A percentile compares a stretch with the other conserved stretches of the same genome.
phyloP scores from a whole-genome alignment of 2,797 vertebrate genomes.

The Lithobates sylvaticus region DNA sequence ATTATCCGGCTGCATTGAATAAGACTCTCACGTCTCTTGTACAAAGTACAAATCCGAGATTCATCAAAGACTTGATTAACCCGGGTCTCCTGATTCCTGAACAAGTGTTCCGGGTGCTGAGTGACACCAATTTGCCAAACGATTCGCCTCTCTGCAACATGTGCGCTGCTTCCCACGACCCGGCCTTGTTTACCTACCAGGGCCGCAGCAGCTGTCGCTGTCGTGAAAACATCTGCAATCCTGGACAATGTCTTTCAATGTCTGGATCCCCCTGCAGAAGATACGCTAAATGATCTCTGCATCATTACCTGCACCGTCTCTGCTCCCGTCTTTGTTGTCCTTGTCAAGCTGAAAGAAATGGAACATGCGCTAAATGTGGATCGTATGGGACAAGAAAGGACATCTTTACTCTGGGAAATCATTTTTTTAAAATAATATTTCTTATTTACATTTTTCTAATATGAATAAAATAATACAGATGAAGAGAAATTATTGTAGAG shows the following conservation, averaged over 20 bases:
- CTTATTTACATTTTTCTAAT: too few relatives aligned
- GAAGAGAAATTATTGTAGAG: too few relatives aligned
- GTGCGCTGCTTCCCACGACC: constrained; percentile 42
- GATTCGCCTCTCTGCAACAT: constrained; percentile 14
- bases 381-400: neutral
- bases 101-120: constrained; percentile 43
- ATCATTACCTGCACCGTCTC: neutral
- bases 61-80: constrained; percentile 42
- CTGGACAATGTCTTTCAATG: constrained; percentile 23
- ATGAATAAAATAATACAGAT: too few relatives aligned
- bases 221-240: constrained; percentile 42
- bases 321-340: neutral
- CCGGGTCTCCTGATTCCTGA: neutral
- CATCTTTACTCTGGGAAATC: too few relatives aligned
- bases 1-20: constrained; percentile 10
- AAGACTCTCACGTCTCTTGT: constrained; percentile 6
- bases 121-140: constrained; percentile 45
- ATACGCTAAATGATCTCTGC: neutral
- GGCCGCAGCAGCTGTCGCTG: constrained; percentile 27
- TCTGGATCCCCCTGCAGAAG: neutral
- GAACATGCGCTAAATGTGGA: neutral
- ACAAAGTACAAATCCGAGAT: constrained; percentile 18
- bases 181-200: constrained; percentile 34
- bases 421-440: too few relatives aligned
- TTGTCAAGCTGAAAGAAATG: constrained; percentile 6